Evolutionary conservation across 2,113 vertebrate species (phyloP).

Genomic region (Hippopotamus amphibius): DNA sequence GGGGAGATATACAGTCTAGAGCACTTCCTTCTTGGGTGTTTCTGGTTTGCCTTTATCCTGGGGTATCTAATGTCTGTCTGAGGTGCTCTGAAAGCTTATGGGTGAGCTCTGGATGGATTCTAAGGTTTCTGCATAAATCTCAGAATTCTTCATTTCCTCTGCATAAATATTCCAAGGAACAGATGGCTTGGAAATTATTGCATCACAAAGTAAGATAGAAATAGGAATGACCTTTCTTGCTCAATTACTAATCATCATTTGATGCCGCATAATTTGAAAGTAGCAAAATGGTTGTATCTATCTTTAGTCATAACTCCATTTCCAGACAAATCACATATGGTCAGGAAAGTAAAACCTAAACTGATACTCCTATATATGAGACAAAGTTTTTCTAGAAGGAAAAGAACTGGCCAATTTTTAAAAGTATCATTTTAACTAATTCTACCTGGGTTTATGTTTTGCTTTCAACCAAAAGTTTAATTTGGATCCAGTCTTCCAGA

Average conservation of each 20-base stretch:
- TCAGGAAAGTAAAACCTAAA: conserved; percentile 31
- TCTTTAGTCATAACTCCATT: not conserved
- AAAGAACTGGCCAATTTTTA: not conserved
- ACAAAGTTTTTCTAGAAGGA: not conserved
- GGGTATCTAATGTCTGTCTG: not conserved
- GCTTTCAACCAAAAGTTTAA: conserved; percentile 19
- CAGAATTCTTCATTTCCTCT: conserved; percentile 42
- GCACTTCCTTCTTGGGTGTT: not conserved
- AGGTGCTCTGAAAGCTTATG: not conserved
- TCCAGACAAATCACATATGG: not conserved
- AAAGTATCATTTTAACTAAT: not conserved
- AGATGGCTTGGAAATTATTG: conserved; percentile 66
- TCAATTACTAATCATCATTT: conserved; percentile 54
- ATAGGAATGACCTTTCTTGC: conserved; percentile 58
- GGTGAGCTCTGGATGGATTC: not conserved
- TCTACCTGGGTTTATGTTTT: not conserved
- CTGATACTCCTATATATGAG: not conserved
- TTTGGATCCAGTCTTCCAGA: not conserved
- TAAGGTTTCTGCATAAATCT: conserved; percentile 43
- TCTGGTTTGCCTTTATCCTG: not conserved
- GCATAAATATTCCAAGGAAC: conserved; percentile 60
- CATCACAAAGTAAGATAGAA: conserved; percentile 39
- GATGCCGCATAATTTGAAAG: conserved; percentile 56
- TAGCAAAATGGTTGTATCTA: conserved; percentile 6
- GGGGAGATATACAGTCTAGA: not conserved